Base-by-base conservation (phyloP, 2,797 vertebrate genomes). In the Cryptoblepharus egeriae region DNA sequence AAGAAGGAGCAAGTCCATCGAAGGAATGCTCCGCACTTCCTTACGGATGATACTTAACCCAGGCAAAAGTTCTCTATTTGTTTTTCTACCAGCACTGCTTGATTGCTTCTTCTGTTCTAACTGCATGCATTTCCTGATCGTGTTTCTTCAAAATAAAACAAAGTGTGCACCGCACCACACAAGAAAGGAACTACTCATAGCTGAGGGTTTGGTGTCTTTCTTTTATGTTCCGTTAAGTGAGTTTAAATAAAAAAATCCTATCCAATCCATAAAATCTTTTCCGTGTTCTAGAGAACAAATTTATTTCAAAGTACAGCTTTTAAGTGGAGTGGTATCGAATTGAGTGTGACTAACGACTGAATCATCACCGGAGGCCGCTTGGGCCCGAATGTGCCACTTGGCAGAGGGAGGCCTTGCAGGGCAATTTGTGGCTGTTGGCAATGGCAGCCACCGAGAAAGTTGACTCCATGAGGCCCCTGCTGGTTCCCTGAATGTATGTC, bases 31-130 rank as follows among this genome's bases (percentile, higher is more conserved):
- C 92, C 92, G 92, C 85, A 87, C 92, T 95, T 94, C 92, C 93
- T 95, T 95, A 86, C 83, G 91, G 93, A 89, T 95, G 94, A 95
- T 94, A 93, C 93, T 93, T 92, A 92, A 92, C 92, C 89, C 87
- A 87, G 90, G 93, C 86, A 93, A 92, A 92, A 92, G 89, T 92
- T 89, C 93, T 94, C 85, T 85, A 93, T 96, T 96, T 96, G 93
- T 94, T 95, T 95, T 93, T 94, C 73, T 86, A 90, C 94, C 92
- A 93, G 76, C 85, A 79, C 87, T 81, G 90, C 93, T 95, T 95
- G 93, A 94, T 95, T 95, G 89, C 92, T 92, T 94, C 85, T 85
- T 91, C 86, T 93, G 91, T 92, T 93, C 93, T 86, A 94, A 93
- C 87, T 94, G 83, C 85, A 84, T 26, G 77, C 91, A 94, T 96